phyloP scores from a whole-genome alignment of 2,113 vertebrate genomes.

The Phycodurus eques region DNA sequence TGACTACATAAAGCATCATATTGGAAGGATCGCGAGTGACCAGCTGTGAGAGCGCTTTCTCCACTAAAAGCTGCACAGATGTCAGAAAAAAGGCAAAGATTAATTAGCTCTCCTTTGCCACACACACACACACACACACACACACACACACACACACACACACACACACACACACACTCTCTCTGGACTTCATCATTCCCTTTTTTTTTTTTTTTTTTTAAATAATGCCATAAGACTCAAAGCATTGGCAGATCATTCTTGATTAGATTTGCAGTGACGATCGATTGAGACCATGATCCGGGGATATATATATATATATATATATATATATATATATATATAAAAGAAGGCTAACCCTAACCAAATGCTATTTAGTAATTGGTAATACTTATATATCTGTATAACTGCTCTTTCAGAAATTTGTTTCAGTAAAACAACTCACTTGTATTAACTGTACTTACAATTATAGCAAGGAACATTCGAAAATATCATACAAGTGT shows the following conservation, averaged over 20 bases:
- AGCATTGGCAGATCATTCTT: neutral
- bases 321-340: no score
- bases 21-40: conserved; percentile 24
- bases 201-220: conserved; percentile 57
- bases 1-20: conserved; percentile 4
- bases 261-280: conserved; percentile 4
- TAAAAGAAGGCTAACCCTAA: no score
- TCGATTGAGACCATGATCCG: no score
- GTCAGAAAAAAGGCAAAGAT: conserved; percentile 36
- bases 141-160: conserved; percentile 44
- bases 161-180: conserved; percentile 43
- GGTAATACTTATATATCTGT: no score
- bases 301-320: no score
- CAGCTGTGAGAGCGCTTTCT: conserved; percentile 12
- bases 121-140: conserved; percentile 44
- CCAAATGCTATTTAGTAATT: no score
- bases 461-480: no score
- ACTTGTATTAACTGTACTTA: no score
- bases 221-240: conserved; percentile 55
- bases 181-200: conserved; percentile 75
- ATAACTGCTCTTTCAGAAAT: no score
- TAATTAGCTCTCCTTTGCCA: conserved; percentile 44
- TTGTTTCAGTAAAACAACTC: no score
- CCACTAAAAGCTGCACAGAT: conserved; percentile 31
- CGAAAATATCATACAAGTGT: neutral